Evolutionary conservation across 1,140 invertebrate species (phyloP), one percentile per base, ranked within the genome.

Genomic region (Drosophila guanche): DNA sequence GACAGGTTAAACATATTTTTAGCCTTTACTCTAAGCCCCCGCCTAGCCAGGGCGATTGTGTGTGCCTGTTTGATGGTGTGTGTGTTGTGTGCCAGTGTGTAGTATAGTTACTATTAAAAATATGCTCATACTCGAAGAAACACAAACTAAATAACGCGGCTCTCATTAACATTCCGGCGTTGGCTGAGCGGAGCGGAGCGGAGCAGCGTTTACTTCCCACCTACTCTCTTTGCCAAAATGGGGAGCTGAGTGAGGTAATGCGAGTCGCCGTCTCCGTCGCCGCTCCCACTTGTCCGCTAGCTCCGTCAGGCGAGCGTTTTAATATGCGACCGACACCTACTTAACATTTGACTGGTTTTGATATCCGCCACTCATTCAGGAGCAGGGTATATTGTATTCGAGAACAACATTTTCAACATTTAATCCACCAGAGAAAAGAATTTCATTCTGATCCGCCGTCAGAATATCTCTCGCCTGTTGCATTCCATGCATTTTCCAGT

Each of bases 141-240:
- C 65, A 52, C 67, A 62, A 67, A 73, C 74, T 75, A 77, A 81
- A 78, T 70, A 84, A 53, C 67, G 62, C 75, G 67, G 59, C 75
- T 63, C 62, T 83, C 78, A 88, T 88, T 88, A 88, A 88, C 76
- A 88, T 88, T 88, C 83, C 78, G 72, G 57, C 59, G 76, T 53
- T 63, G 70, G 60, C 54, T 23, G 51, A 73, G 75, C 61, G 53
- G 23, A 22, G 67, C 45, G 60, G 42, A 29, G 22, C 12, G 14
- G 7, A 33, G 23, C 50, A 33, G 12, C 20, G 33, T 12, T 37
- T 37, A 37, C 33, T 37, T 37, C 33, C 75, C 83, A 76, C 83
- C 83, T 89, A 88, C 83, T 89, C 83, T 88, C 83, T 83, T 86
- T 79, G 83, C 84, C 84, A 89, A 88, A 88, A 89, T 88, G 79